Evolutionary conservation across 2,113 vertebrate species (phyloP).

Genomic region (Malurus alboscapulatus): DNA sequence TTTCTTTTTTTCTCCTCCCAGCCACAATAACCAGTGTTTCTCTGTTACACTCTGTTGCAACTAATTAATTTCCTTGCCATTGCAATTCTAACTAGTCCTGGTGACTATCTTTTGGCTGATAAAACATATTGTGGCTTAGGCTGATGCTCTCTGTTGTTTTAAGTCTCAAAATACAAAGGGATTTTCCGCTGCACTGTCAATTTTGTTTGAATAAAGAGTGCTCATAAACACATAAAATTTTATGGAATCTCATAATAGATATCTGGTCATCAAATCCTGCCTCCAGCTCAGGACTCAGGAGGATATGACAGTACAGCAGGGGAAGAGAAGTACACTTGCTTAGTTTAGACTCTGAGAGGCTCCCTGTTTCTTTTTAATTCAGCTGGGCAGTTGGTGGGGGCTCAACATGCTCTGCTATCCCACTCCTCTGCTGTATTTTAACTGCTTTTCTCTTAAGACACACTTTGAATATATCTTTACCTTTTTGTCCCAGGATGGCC

Average conservation of each 20-base stretch:
- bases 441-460: not conserved
- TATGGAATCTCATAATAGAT: not conserved
- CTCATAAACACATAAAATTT: not conserved
- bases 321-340: not conserved
- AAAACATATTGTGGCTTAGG: not conserved
- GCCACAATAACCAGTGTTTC: not conserved
- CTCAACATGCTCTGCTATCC: not conserved
- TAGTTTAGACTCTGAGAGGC: not conserved
- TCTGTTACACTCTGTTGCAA: not conserved
- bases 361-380: not conserved
- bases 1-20: not conserved
- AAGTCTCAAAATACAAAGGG: not conserved
- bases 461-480: not conserved
- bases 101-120: not conserved
- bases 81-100: not conserved
- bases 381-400: not conserved
- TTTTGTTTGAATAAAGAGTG: conserved; percentile 5
- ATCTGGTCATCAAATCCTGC: not conserved
- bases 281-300: not conserved
- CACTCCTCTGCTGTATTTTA: not conserved
- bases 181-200: not conserved
- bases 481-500: not conserved
- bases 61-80: not conserved
- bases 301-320: not conserved
- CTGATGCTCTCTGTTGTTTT: not conserved